Base-by-base conservation (phyloP, 2,888 invertebrate genomes). In the Dynastes hyllus region DNA sequence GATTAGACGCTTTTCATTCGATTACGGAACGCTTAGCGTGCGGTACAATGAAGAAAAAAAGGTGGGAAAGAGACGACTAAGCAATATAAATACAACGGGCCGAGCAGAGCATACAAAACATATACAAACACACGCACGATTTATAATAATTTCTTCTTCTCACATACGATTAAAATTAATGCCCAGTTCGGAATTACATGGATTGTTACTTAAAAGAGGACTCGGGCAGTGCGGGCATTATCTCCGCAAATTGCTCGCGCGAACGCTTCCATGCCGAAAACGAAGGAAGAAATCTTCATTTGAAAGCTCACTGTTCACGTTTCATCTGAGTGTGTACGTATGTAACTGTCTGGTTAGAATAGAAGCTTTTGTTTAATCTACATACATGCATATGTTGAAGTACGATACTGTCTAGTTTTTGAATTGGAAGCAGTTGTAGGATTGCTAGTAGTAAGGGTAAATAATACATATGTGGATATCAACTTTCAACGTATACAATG, bases 131-230 rank as follows among this genome's bases (percentile, higher is more conserved):
- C 32, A 37, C 22, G 45, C 45, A 45, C 66, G 66, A 67, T 67
- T 67, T 67, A 67, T 67, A 67, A 67, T 45, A 67, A 67, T 67
- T 67, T 67, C 40, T 67, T 66, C 76, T 76, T 53, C 51, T 16
- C 63, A 66, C 66, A 67, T 67, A 67, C 66, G 66, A 67, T 67
- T 45, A 45, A 67, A 67, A 67, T 67, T 67, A 67, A 67, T 67
- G 66, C 66, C 45, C 40, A 27, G 50, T 67, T 67, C 45, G 45
- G 22, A 67, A 6, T 45, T 67, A 67, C 66, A 67, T 11, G 66
- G 22, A 67, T 67, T 67, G 66, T 67, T 67, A 67, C 66, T 67
- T 67, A 67, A 67, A 40, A 67, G 66, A 67, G 66, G 37, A 45
- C n/a, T 67, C 40, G 22, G 40, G n/a, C 40, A 67, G 22, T 45